phyloP scores from a whole-genome alignment of 2,797 vertebrate genomes.

The Aythya fuligula region DNA sequence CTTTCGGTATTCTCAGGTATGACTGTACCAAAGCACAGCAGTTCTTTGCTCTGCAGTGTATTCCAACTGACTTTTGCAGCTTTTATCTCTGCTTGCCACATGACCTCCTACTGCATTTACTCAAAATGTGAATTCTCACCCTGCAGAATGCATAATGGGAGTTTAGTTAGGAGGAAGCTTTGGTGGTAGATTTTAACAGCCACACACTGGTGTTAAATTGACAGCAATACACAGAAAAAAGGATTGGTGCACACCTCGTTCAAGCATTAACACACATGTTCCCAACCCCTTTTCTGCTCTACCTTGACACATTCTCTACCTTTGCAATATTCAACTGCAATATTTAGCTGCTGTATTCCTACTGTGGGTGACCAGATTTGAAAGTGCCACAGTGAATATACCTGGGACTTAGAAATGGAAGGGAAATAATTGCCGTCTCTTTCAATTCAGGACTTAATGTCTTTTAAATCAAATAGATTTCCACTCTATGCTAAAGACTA shows the following conservation, averaged over 20 bases:
- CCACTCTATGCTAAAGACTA: constrained; percentile 34
- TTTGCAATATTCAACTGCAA: neutral
- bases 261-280: neutral
- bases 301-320: neutral
- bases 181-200: neutral
- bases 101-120: neutral
- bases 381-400: neutral
- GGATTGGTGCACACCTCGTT: neutral
- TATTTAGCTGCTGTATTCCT: neutral
- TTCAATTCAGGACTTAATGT: constrained; percentile 44
- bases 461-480: constrained; percentile 47
- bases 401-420: constrained; percentile 10
- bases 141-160: neutral
- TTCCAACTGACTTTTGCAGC: neutral
- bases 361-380: neutral
- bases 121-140: neutral
- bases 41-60: neutral
- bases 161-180: neutral
- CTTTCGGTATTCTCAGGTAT: neutral
- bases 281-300: neutral
- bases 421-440: constrained; percentile 40
- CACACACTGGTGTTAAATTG: rapidly evolving
- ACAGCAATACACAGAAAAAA: neutral
- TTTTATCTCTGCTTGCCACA: neutral
- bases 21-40: neutral